These are phyloP conservation scores for Rhopalosiphum maidis DNA, from an alignment of 1,140 invertebrate genomes.

Conservation along the genomic window DNA sequence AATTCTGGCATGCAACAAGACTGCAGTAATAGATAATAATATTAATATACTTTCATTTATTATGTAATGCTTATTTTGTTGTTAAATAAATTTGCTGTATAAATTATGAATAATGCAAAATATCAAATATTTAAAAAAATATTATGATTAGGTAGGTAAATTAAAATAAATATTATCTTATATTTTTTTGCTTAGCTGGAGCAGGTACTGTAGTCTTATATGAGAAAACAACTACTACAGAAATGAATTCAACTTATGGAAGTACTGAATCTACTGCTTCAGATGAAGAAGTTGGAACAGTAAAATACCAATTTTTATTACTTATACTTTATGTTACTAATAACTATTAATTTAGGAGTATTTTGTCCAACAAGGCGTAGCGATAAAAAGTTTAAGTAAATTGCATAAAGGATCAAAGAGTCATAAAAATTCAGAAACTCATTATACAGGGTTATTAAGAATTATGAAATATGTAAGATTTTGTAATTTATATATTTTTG, in stretches of 20 bases:
- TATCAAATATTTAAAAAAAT: neutral
- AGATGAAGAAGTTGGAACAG: conserved; percentile 54
- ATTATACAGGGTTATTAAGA: conserved; percentile 45
- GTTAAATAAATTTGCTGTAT: neutral
- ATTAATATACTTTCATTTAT: neutral
- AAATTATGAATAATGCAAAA: neutral
- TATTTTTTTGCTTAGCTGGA: conserved; percentile 2
- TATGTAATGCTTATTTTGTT: neutral
- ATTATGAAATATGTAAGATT: conserved; percentile 47
- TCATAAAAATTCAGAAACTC: conserved; percentile 48
- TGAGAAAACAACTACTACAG: conserved; percentile 10
- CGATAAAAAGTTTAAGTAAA: conserved; percentile 54
- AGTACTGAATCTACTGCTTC: conserved; percentile 24
- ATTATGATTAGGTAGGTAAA: neutral
- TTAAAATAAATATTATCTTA: neutral
- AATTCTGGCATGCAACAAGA: neutral
- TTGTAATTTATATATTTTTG: neutral
- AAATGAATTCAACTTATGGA: conserved; percentile 56
- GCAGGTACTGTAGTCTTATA: conserved; percentile 28
- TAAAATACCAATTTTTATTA: neutral
- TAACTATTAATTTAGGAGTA: conserved; percentile 51
- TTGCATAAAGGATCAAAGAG: conserved; percentile 46
- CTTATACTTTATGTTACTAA: neutral
- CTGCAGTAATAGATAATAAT: neutral
- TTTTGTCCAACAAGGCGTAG: conserved; percentile 55